Evolutionary conservation across 92 coral and sea anemone genomes (phyloP), one percentile per base, ranked within the genome.

Genomic region (Anthopleura xanthogrammica): DNA sequence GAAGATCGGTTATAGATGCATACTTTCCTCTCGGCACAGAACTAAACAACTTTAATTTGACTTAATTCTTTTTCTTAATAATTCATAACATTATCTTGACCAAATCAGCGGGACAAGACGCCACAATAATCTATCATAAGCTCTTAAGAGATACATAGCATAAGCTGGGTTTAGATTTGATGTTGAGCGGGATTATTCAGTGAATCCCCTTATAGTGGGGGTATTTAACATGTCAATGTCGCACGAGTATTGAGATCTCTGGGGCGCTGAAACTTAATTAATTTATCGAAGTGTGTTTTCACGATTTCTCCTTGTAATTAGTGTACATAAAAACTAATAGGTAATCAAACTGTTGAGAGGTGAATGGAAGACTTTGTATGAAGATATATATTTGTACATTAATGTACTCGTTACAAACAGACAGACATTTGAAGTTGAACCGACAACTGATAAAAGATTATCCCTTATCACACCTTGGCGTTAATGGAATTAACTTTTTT

Each of bases 401-500:
- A 5, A 22, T 64, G 22, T 64, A 22, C 50, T 5, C 3, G 16
- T 54, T 62, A 62, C 3, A 68, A 14, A 13, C 24, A 68, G 41
- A 68, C 16, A 68, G 41, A 68, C 74, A 68, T 7, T 62, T 7
- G 74, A 68, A 22, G 74, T 68, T 16, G 17, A 23, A 9, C 41
- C 42, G 36, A 23, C 74, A 23, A 68, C 42, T 36, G 74, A 23
- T 68, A 68, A 68, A 36, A 68, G 40, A 68, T 36, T 8, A 68
- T 68, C 74, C 74, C 74, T 68, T 68, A 68, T 68, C 74, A 23
- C 42, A 24, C 74, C 41, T 8, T 8, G 42, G 74, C 74, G 74
- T 68, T 68, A 68, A 68, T 68, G 74, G 74, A 43, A 68, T 68
- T 68, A 68, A 68, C 42, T 68, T 12, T 68, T 19, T 68, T 68